Evolutionary conservation across 2,888 invertebrate genomes (phyloP).

Genomic region (Aporophyla lueneburgensis): DNA sequence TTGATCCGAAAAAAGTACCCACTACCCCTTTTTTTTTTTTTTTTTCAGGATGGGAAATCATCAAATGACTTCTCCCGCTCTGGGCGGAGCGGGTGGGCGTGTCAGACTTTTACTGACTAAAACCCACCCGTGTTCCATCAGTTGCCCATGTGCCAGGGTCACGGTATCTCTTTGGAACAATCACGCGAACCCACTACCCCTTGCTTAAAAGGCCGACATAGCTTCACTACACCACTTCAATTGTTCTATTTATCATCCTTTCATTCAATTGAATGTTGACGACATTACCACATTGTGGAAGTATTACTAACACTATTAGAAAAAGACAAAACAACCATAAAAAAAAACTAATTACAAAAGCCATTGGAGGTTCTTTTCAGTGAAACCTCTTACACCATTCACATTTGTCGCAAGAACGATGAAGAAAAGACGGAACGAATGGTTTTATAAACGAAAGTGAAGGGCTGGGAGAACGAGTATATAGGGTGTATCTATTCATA

Average conservation of each 20-base stretch:
- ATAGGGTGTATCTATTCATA: too few relatives aligned
- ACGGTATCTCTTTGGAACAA: too few relatives aligned
- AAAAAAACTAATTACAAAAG: slow-evolving; percentile 22
- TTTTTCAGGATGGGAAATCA: too few relatives aligned
- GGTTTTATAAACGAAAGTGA: slow-evolving; percentile 61
- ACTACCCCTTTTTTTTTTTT: too few relatives aligned
- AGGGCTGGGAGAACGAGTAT: slow-evolving; percentile 51
- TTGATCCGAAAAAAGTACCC: too few relatives aligned
- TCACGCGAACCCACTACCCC: not conserved
- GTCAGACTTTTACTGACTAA: too few relatives aligned
- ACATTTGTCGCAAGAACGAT: slow-evolving; percentile 51
- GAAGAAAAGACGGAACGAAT: slow-evolving; percentile 52
- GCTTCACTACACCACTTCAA: not conserved
- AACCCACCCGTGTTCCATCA: too few relatives aligned
- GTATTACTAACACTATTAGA: slow-evolving; percentile 12
- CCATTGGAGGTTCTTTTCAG: slow-evolving; percentile 35
- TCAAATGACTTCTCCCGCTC: too few relatives aligned
- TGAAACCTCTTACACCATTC: slow-evolving; percentile 49
- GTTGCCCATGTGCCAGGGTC: too few relatives aligned
- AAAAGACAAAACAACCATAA: slow-evolving; percentile 13
- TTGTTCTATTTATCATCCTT: not conserved
- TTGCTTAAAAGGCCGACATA: not conserved
- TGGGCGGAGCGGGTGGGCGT: too few relatives aligned
- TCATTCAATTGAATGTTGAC: not conserved
- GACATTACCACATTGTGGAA: not conserved